Conservation (phyloP, 2,797 vertebrate species). For the Dendrocincla fuliginosa region DNA sequence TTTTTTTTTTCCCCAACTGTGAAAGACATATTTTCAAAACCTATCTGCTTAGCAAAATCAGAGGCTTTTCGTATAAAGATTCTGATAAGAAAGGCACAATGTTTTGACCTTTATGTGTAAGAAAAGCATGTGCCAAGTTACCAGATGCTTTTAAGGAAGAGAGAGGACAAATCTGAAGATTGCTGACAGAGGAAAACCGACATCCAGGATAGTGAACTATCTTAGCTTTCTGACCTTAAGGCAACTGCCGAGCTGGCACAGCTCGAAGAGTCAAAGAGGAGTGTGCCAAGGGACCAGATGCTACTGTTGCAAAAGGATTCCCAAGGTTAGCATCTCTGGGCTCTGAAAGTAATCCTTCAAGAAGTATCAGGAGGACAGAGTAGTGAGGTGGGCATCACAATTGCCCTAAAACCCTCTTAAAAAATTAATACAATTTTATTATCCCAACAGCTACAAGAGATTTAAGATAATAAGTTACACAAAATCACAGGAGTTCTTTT, state of each 20-base stretch:
- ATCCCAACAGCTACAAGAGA: not conserved
- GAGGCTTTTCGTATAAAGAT: not conserved
- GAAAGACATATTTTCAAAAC: not conserved
- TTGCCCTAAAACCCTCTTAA: not conserved
- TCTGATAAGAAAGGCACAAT: not conserved
- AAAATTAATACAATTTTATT: not conserved
- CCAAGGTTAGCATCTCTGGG: not conserved
- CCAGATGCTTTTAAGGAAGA: not conserved
- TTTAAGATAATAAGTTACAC: not conserved
- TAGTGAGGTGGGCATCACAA: not conserved
- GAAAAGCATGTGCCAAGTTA: not conserved
- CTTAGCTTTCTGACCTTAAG: not conserved
- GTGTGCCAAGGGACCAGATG: conserved; percentile 24
- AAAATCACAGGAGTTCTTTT: not conserved
- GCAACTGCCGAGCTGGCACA: not conserved
- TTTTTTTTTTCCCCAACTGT: not conserved
- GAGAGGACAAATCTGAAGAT: not conserved
- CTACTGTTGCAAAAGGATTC: conserved; percentile 7
- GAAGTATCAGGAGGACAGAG: not conserved
- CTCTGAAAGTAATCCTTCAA: not conserved
- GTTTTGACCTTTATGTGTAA: not conserved
- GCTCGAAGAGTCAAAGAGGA: not conserved
- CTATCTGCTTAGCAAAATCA: not conserved
- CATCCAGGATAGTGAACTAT: not conserved
- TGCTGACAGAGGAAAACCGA: not conserved